A percentile compares a stretch with the other conserved stretches of the same genome.
These are phyloP conservation scores for Venustaconcha ellipsiformis DNA, from an alignment of 1,140 invertebrate species.

Conservation along the genomic window DNA sequence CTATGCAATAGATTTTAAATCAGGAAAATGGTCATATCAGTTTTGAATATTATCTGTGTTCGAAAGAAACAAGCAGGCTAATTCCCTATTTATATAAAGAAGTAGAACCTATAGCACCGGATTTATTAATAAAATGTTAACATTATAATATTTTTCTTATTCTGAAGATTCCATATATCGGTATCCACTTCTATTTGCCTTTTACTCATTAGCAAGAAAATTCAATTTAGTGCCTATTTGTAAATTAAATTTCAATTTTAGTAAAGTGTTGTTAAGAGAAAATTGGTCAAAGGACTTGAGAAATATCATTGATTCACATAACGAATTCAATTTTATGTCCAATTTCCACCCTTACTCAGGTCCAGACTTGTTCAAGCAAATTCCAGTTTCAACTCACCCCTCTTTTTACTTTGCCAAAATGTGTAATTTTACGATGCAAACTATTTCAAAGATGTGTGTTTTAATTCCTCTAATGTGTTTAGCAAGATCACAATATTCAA, in stretches of 20 bases:
- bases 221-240: constrained; percentile 2
- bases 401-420: too few relatives aligned
- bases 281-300: neutral
- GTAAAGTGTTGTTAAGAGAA: neutral
- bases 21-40: constrained; percentile 2
- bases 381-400: too few relatives aligned
- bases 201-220: constrained; percentile 13
- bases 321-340: constrained; percentile 3
- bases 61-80: neutral
- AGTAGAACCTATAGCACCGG: constrained; percentile 6
- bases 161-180: neutral
- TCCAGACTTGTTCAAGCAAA: too few relatives aligned
- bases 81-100: neutral
- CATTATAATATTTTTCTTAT: neutral
- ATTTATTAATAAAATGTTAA: constrained; percentile 3
- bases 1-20: constrained; percentile 5
- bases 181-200: constrained; percentile 22
- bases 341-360: neutral
- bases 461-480: too few relatives aligned
- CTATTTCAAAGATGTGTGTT: too few relatives aligned
- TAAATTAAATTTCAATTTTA: neutral
- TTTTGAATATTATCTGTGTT: constrained; percentile 4
- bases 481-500: too few relatives aligned
- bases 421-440: too few relatives aligned
- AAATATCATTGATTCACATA: neutral